A percentile compares a stretch with the other conserved stretches of the same genome.
Evolutionary conservation across 1,140 invertebrate genomes (phyloP).

Genomic region (Thalassaphorura encarpata): DNA sequence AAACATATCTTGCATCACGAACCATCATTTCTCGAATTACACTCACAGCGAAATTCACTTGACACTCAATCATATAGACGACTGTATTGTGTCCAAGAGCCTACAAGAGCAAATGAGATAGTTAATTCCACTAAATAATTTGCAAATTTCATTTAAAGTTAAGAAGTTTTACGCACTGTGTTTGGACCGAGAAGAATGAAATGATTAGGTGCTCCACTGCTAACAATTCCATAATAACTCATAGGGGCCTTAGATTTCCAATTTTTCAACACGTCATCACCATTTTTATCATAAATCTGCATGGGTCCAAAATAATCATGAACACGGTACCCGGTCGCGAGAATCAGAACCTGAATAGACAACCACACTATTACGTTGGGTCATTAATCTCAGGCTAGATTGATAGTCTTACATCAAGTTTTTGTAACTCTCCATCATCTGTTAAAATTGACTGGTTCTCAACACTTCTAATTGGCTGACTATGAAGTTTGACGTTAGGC

Average conservation of each 20-base stretch:
- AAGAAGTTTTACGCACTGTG: slow-evolving; percentile 15
- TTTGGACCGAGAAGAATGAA: slow-evolving; percentile 22
- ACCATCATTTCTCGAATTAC: slow-evolving; percentile 13
- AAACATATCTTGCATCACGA: background rate
- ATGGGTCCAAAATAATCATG: slow-evolving; percentile 20
- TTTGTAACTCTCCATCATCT: background rate
- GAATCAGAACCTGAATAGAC: slow-evolving; percentile 7
- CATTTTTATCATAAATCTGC: slow-evolving; percentile 9
- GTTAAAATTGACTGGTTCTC: slow-evolving; percentile 1
- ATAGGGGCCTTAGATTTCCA: slow-evolving; percentile 5
- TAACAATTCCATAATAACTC: slow-evolving; percentile 10
- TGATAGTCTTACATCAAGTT: slow-evolving; percentile 14
- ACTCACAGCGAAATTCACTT: slow-evolving; percentile 13
- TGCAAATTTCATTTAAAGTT: no score
- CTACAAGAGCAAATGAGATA: background rate
- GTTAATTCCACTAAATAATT: no score
- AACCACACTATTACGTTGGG: background rate
- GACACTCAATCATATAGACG: slow-evolving; percentile 23
- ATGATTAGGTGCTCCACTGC: slow-evolving; percentile 3
- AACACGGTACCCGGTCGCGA: slow-evolving; percentile 15
- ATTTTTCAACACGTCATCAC: background rate
- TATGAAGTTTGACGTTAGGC: slow-evolving; percentile 3
- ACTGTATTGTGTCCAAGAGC: slow-evolving; percentile 17
- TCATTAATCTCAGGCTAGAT: background rate
- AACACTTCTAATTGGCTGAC: background rate